Conservation (phyloP, 2,113 vertebrate species). For the Amphiprion percula region DNA sequence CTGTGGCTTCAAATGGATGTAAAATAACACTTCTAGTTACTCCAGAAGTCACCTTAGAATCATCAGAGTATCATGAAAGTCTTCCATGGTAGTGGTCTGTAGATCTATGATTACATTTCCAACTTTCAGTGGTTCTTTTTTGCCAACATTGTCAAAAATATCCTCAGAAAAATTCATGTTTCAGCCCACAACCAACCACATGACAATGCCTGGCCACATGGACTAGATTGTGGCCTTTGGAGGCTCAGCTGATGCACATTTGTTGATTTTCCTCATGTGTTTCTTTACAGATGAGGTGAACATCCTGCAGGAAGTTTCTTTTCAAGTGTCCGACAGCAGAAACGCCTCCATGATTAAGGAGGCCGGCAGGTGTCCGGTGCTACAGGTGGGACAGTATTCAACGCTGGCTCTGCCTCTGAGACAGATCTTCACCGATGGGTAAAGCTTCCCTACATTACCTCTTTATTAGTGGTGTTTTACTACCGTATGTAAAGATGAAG, state of each 20-base stretch:
- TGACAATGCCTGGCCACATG: background rate
- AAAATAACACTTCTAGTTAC: background rate
- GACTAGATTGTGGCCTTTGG: background rate
- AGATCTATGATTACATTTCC: too few species aligned
- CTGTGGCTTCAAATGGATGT: too few species aligned
- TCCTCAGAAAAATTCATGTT: background rate
- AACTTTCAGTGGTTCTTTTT: too few species aligned
- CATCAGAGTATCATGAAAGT: background rate
- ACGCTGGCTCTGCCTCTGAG: constrained; percentile 86
- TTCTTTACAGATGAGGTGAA: constrained; percentile 85
- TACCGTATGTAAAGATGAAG: background rate
- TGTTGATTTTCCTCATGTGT: constrained; percentile 11
- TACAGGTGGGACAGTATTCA: constrained; percentile 89
- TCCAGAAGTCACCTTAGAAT: background rate
- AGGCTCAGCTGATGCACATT: background rate
- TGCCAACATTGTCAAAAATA: too few species aligned
- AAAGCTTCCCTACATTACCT: background rate
- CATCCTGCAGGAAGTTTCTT: constrained; percentile 84
- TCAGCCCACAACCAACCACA: background rate
- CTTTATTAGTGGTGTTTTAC: background rate
- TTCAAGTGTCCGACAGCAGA: constrained; percentile 69
- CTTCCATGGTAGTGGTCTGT: too few species aligned
- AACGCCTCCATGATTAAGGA: constrained; percentile 83
- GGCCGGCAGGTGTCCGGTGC: constrained; percentile 79
- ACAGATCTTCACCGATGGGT: constrained; percentile 86